Evolutionary conservation across 2,888 invertebrate genomes (phyloP).

Genomic region (Mantis religiosa): DNA sequence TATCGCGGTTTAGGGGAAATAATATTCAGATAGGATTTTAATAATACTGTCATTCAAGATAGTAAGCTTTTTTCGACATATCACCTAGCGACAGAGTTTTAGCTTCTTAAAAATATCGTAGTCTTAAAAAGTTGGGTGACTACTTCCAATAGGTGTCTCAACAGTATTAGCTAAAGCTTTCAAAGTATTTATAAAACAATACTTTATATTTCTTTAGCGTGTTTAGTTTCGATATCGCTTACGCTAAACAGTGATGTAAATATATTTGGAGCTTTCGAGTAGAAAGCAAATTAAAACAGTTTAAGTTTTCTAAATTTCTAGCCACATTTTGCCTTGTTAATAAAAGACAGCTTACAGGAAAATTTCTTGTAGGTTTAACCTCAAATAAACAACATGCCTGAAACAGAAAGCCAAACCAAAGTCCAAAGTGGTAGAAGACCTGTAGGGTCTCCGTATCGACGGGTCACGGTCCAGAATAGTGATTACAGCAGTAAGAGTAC

Average conservation of each 20-base stretch:
- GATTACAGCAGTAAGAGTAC: neutral
- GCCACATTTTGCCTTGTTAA: too few species aligned
- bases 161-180: neutral
- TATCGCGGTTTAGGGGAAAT: too few species aligned
- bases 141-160: neutral
- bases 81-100: too few species aligned
- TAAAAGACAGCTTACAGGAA: too few species aligned
- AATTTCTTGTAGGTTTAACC: neutral
- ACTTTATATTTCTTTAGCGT: neutral
- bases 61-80: too few species aligned
- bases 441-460: neutral
- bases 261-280: neutral
- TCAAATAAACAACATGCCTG: neutral
- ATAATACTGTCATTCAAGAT: too few species aligned
- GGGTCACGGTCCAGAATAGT: neutral
- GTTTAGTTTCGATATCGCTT: neutral
- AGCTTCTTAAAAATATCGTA: too few species aligned
- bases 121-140: neutral
- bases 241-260: neutral
- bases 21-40: too few species aligned
- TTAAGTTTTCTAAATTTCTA: too few species aligned
- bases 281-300: neutral
- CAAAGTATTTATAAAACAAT: neutral
- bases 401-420: neutral
- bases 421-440: neutral